Base-by-base conservation (phyloP, 1,140 invertebrate genomes). In the Drosophila bifasciata region DNA sequence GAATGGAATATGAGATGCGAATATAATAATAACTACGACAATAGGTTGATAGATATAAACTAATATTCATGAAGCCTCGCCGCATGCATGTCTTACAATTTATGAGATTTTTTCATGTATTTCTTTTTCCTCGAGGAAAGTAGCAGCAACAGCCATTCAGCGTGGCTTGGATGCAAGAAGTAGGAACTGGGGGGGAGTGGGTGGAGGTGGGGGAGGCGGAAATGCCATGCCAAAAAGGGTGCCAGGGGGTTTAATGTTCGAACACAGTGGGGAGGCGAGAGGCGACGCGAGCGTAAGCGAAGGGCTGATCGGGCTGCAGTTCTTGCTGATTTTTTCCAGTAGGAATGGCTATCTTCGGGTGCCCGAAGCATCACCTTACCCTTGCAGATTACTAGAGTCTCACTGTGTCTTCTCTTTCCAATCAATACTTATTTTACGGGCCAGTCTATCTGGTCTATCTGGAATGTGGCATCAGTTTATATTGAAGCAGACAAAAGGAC, bases 11-110 rank as follows among this genome's bases (percentile, higher is more conserved):
- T 40, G 46, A 25, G 17, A 44, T 53, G 49, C 28, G 49, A 16
- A 60, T 57, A 17, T 44, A n/a, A n/a, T n/a, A n/a, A n/a, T n/a
- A 19, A 19, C 15, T 36, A 69, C 28, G 57, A 36, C 39, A 17
- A n/a, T 56, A 45, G 43, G 32, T 45, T 39, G 7, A 60, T 23
- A 17, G 19, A 45, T n/a, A 45, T n/a, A 45, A 21, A 21, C 50
- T 39, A 52, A 43, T 52, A 45, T 23, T 73, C 43, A 53, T 41
- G n/a, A 68, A 84, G 75, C 70, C 78, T 76, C 73, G 62, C 68
- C 81, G 17, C 70, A 83, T 81, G 79, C 79, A 66, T 43, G 69
- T 66, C 48, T 44, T 78, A 49, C 19, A 59, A 21, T 45, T 41
- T 57, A 51, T 67, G 58, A 62, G 66, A 69, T 68, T 69, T 62